Percentiles rank a stretch among this genome's conserved stretches.
phyloP scores from a whole-genome alignment of 1,140 invertebrate species.

The Brachionus rubens region DNA sequence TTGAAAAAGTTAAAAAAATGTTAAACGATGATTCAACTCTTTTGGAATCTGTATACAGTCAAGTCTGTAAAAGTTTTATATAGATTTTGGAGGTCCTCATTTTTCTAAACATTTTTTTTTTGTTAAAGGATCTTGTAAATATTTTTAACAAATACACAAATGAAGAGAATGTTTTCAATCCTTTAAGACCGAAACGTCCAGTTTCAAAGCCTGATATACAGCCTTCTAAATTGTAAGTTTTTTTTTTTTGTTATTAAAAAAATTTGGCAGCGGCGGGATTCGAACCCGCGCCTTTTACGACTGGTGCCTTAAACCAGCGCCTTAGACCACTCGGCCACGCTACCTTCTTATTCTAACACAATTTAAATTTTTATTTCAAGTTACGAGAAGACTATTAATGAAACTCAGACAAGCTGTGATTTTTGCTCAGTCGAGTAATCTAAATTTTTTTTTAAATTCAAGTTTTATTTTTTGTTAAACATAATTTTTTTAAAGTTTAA shows the following conservation, averaged over 20 bases:
- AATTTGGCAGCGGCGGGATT: conserved; percentile 90
- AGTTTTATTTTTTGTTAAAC: not conserved
- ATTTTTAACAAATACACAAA: conserved; percentile 53
- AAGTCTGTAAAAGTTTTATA: conserved; percentile 49
- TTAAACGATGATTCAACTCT: conserved; percentile 51
- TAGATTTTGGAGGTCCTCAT: not conserved
- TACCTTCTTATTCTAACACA: conserved; percentile 62
- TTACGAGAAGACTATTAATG: conserved; percentile 49
- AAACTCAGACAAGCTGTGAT: conserved; percentile 52
- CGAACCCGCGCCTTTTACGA: conserved; percentile 97
- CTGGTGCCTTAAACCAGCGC: conserved; percentile 98
- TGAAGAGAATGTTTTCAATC: conserved; percentile 60
- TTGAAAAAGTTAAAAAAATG: conserved; percentile 52
- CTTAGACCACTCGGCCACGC: conserved; percentile 98
- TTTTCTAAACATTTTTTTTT: too few species aligned
- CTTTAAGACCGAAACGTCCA: conserved; percentile 58
- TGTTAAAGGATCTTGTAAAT: not conserved
- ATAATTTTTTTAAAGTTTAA: conserved; percentile 46
- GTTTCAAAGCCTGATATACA: conserved; percentile 50
- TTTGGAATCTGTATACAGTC: conserved; percentile 51
- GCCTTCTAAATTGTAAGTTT: conserved; percentile 44
- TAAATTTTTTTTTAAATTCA: not conserved
- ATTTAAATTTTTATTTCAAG: conserved; percentile 49
- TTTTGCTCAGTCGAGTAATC: conserved; percentile 56
- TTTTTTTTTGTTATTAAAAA: conserved; percentile 22